These are phyloP conservation scores for Gari tellinella DNA, from an alignment of 2,888 invertebrate genomes.

Conservation along the genomic window DNA sequence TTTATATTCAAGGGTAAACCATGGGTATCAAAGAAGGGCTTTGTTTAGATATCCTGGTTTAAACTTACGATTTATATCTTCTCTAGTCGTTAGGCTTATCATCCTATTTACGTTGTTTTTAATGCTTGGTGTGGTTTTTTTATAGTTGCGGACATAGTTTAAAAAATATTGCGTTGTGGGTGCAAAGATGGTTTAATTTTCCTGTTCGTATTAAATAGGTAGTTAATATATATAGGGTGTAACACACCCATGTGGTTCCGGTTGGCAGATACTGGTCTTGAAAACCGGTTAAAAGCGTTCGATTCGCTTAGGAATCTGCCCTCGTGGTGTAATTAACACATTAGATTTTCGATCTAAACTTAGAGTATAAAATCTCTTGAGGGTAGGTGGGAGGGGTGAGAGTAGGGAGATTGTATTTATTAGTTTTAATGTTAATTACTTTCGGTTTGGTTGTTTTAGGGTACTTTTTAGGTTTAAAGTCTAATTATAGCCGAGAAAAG, in stretches of 20 bases:
- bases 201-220: not conserved
- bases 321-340: not conserved
- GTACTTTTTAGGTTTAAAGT: too few relatives aligned
- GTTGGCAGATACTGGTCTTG: too few relatives aligned
- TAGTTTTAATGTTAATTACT: too few relatives aligned
- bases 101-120: too few relatives aligned
- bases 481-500: slow-evolving; percentile 50
- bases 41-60: slow-evolving; percentile 62
- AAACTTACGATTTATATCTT: slow-evolving; percentile 85
- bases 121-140: not conserved
- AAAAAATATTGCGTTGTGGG: not conserved
- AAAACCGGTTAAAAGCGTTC: too few relatives aligned
- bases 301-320: not conserved
- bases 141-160: not conserved
- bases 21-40: not conserved
- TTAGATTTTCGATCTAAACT: slow-evolving; percentile 2
- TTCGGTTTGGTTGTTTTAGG: too few relatives aligned
- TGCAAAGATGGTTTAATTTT: not conserved
- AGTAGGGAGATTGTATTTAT: not conserved
- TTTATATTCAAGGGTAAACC: slow-evolving; percentile 9
- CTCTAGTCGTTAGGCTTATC: not conserved
- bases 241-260: too few relatives aligned
- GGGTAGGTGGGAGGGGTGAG: not conserved
- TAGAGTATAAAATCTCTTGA: not conserved
- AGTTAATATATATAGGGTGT: too few relatives aligned